Evolutionary conservation across 2,113 vertebrate species (phyloP).

Genomic region (Equus quagga): DNA sequence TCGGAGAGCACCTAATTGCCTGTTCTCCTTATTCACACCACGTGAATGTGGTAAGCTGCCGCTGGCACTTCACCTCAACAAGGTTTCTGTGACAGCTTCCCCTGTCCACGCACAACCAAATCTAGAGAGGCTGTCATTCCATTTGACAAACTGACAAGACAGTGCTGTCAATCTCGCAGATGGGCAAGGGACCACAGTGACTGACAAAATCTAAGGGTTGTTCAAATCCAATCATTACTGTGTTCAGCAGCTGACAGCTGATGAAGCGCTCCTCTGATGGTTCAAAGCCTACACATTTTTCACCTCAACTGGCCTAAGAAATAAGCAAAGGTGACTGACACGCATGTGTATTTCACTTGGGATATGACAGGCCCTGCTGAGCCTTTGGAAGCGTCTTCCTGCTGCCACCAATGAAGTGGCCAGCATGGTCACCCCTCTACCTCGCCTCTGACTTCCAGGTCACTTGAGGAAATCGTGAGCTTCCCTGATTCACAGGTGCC

Average conservation of each 20-base stretch:
- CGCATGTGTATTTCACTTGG: not conserved
- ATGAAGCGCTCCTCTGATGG: constrained; percentile 56
- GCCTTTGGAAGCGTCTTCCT: not conserved
- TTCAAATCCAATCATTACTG: constrained; percentile 68
- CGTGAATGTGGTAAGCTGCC: constrained; percentile 53
- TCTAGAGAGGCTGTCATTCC: constrained; percentile 69
- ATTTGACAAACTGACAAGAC: constrained; percentile 80
- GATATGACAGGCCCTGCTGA: not conserved
- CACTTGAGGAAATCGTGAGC: not conserved
- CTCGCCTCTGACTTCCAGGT: not conserved
- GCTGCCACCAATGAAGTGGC: not conserved
- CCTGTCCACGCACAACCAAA: constrained; percentile 67
- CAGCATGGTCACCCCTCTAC: not conserved
- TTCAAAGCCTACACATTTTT: constrained; percentile 71
- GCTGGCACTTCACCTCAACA: not conserved
- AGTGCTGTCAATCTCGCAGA: constrained; percentile 78
- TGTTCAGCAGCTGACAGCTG: constrained; percentile 76
- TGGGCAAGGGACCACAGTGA: constrained; percentile 69
- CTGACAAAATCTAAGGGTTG: constrained; percentile 82
- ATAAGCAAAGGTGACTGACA: not conserved
- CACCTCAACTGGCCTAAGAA: constrained; percentile 58
- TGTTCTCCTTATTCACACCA: not conserved
- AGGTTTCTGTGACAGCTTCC: constrained; percentile 69
- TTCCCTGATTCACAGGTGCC: not conserved
- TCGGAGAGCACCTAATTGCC: constrained; percentile 28